Conservation (phyloP, 2,797 vertebrate genomes). For the Lutjanus campechanus region DNA sequence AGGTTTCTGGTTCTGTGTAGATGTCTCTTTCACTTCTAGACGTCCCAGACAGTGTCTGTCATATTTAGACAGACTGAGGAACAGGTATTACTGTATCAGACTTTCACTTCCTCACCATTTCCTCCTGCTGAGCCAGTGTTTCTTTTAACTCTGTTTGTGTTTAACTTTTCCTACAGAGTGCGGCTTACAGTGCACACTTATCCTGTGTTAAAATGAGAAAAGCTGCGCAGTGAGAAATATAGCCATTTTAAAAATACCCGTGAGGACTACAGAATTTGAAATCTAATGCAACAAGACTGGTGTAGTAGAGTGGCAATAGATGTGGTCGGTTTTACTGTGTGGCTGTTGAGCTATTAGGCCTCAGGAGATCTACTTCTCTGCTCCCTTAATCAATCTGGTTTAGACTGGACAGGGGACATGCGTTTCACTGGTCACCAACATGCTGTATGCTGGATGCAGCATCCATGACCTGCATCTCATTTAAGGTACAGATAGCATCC, state of each 20-base stretch:
- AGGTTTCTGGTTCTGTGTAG: not conserved
- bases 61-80: not conserved
- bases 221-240: not conserved
- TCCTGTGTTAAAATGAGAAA: not conserved
- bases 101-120: not conserved
- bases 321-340: conserved; percentile 45
- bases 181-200: not conserved
- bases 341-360: conserved; percentile 47
- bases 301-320: conserved; percentile 27
- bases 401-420: conserved; percentile 56
- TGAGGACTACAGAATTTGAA: conserved; percentile 11
- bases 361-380: conserved; percentile 55
- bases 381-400: conserved; percentile 70
- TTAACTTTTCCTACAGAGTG: not conserved
- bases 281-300: conserved; percentile 41
- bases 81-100: not conserved
- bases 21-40: not conserved
- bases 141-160: conserved; percentile 6
- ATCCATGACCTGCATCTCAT: conserved; percentile 70
- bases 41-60: not conserved
- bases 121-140: not conserved
- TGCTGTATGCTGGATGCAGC: conserved; percentile 33
- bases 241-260: not conserved
- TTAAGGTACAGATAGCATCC: conserved; percentile 45
- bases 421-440: conserved; percentile 58